Base-by-base conservation (phyloP, 2,888 invertebrate species). In the Schizaphis graminum region DNA sequence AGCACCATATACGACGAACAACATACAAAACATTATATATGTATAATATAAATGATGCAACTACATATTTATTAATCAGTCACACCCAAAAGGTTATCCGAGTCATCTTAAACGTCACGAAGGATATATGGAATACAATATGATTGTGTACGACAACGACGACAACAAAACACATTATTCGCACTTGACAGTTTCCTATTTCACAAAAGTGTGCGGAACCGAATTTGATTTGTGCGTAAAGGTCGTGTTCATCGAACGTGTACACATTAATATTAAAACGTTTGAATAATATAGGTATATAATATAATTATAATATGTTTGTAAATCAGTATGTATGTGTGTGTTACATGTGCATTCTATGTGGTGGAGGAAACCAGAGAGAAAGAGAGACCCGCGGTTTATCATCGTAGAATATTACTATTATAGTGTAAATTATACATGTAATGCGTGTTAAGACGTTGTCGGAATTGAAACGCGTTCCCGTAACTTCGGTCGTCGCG, bases 201-300 rank as follows among this genome's bases (percentile, higher is more conserved):
- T 53, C 41, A 21, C 41, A 41, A 56, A 85, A 84, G 35, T 84
- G 47, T 24, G 26, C 11, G 49, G 41, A 24, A 86, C 41, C 16
- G 28, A 91, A 85, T 85, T 86, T 44, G 85, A 91, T 91, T 85
- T 24, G 49, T n/a, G 85, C 21, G n/a, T 10, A 57, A 57, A 44
- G 44, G 44, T 57, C 91, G 56, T 47, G 28, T 84, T 91, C 53
- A 41, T 84, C 56, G 24, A 85, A 84, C 44, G 44, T 41, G 24
- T 21, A n/a, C 56, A n/a, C 44, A 7, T 91, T n/a, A 47, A 86
- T 91, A 85, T 91, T 77, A 91, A 85, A 91, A 85, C 85, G 85
- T 85, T 56, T 85, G 56, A 91, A 91, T 84, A 84, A 91, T 84
- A 53, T 44, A 44, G 41, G 41, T 16, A 77, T n/a, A 28, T 13